phyloP scores from a whole-genome alignment of 2,113 vertebrate species.

The Pleuronectes platessa region DNA sequence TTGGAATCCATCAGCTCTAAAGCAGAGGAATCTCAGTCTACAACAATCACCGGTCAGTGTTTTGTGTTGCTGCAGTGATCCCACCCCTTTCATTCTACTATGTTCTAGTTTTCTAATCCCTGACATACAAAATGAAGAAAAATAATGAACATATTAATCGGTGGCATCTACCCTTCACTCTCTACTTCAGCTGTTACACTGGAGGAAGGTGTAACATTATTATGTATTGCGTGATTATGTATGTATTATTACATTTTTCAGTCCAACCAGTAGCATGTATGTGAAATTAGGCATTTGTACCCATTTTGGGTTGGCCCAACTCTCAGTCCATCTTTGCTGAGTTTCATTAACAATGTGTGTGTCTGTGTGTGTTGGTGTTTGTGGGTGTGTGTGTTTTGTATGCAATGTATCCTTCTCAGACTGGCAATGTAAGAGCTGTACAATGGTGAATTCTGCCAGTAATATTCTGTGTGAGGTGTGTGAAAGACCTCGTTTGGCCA shows the following conservation, averaged over 20 bases:
- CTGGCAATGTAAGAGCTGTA: conserved; percentile 91
- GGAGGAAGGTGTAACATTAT: too few species aligned
- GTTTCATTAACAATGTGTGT: neutral
- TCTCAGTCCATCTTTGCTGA: too few species aligned
- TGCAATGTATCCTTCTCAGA: conserved; percentile 55
- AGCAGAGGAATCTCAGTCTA: conserved; percentile 69
- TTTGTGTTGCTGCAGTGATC: conserved; percentile 9
- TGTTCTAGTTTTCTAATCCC: too few species aligned
- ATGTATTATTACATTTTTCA: too few species aligned
- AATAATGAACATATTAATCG: too few species aligned
- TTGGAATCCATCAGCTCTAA: conserved; percentile 64
- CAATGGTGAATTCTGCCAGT: conserved; percentile 85
- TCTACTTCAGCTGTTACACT: too few species aligned
- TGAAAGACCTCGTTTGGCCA: conserved; percentile 89
- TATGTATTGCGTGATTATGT: too few species aligned
- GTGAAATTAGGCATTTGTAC: too few species aligned
- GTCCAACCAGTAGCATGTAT: too few species aligned
- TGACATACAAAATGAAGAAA: too few species aligned
- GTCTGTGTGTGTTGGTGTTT: neutral
- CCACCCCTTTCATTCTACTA: neutral
- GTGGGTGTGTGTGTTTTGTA: neutral
- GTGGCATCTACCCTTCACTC: too few species aligned
- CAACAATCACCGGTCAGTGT: conserved; percentile 73
- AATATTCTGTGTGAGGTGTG: conserved; percentile 89
- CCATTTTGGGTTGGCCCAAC: too few species aligned